A percentile compares a stretch with the other conserved stretches of the same genome.
Evolutionary conservation across 2,888 invertebrate genomes (phyloP).

Genomic region (Dinocampus coccinellae): DNA sequence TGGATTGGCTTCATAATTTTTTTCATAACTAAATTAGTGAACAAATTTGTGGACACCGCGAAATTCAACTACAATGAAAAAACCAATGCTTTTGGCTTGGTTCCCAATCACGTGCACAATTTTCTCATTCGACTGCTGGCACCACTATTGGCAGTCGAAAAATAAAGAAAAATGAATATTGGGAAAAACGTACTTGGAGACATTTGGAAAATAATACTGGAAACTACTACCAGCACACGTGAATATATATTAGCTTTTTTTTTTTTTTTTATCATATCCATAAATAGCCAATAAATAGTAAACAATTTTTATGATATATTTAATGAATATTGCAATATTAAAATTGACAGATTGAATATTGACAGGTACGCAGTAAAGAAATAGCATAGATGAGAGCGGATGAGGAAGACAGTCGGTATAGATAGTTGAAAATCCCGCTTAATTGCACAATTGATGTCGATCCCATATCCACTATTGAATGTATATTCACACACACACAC

Average conservation of each 20-base stretch:
- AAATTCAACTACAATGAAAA: background rate
- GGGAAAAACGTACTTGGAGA: slow-evolving; percentile 26
- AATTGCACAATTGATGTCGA: slow-evolving; percentile 47
- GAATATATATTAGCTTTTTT: slow-evolving; percentile 28
- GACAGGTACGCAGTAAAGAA: background rate
- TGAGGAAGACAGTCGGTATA: slow-evolving; percentile 4
- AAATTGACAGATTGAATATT: slow-evolving; percentile 13
- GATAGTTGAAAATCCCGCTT: slow-evolving; percentile 44
- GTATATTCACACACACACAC: background rate
- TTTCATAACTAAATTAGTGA: slow-evolving; percentile 13
- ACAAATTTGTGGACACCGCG: slow-evolving; percentile 22
- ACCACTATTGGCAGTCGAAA: slow-evolving; percentile 27
- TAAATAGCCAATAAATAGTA: background rate
- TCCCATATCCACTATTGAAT: slow-evolving; percentile 24
- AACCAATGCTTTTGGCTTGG: slow-evolving; percentile 37
- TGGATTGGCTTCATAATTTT: slow-evolving; percentile 23
- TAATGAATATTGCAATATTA: background rate
- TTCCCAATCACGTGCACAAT: slow-evolving; percentile 43
- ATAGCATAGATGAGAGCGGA: background rate
- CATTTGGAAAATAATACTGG: slow-evolving; percentile 39
- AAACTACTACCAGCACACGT: slow-evolving; percentile 27
- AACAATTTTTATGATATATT: background rate
- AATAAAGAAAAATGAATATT: slow-evolving; percentile 3
- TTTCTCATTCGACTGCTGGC: slow-evolving; percentile 27
- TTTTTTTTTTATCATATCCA: background rate